Evolutionary conservation across 2,888 invertebrate species (phyloP).

Genomic region (Nineta flava): DNA sequence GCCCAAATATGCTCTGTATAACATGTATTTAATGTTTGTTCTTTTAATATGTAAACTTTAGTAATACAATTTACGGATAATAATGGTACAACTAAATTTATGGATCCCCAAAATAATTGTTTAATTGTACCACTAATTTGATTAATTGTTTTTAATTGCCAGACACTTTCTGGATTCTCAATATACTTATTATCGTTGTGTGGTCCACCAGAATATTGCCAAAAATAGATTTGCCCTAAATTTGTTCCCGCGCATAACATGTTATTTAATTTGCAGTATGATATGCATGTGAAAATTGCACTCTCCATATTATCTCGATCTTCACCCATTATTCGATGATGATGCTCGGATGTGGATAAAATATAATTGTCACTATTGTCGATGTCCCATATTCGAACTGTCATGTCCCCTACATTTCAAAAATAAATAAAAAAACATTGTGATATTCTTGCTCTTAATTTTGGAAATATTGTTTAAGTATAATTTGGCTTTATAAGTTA

Average conservation of each 20-base stretch:
- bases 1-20: slow-evolving; percentile 66
- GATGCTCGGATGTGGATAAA: slow-evolving; percentile 36
- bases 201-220: slow-evolving; percentile 36
- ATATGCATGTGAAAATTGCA: slow-evolving; percentile 48
- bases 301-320: slow-evolving; percentile 14
- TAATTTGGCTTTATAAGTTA: no score
- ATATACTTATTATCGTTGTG: slow-evolving; percentile 18
- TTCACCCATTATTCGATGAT: slow-evolving; percentile 15
- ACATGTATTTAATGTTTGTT: slow-evolving; percentile 69
- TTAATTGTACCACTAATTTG: slow-evolving; percentile 62
- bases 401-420: slow-evolving; percentile 47
- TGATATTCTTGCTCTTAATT: no score
- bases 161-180: slow-evolving; percentile 56
- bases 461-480: no score
- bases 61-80: slow-evolving; percentile 70
- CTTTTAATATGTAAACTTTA: slow-evolving; percentile 72
- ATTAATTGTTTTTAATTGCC: slow-evolving; percentile 62
- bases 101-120: slow-evolving; percentile 65
- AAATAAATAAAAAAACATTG: not conserved
- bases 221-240: slow-evolving; percentile 75
- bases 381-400: slow-evolving; percentile 85
- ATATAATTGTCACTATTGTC: slow-evolving; percentile 86
- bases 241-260: slow-evolving; percentile 83
- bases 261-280: slow-evolving; percentile 52
- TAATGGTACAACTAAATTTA: slow-evolving; percentile 51